These are phyloP conservation scores for Marcusenius ussheri DNA, from an alignment of 2,113 vertebrate genomes.

Conservation along the genomic window DNA sequence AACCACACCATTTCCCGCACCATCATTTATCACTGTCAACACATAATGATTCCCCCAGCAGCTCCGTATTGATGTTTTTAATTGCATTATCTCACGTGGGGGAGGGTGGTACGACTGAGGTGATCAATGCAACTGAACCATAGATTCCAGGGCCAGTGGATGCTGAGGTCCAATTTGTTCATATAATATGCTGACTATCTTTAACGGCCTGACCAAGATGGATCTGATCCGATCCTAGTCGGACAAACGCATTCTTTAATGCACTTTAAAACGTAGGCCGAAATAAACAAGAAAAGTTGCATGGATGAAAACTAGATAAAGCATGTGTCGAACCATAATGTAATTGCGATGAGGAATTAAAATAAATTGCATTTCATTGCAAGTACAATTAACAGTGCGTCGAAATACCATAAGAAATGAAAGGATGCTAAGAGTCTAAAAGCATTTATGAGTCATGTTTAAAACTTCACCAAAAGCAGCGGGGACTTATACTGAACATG, in stretches of 20 bases:
- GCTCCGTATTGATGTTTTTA: slow-evolving; percentile 99
- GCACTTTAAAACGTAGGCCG: background rate
- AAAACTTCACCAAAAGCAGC: background rate
- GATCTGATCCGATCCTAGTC: slow-evolving; percentile 45
- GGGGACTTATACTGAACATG: background rate
- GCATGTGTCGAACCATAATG: background rate
- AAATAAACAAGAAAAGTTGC: background rate
- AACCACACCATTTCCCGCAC: slow-evolving; percentile 86
- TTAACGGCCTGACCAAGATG: slow-evolving; percentile 34
- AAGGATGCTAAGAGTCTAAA: background rate
- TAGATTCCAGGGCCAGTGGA: slow-evolving; percentile 81
- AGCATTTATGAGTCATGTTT: background rate
- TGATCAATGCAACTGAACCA: slow-evolving; percentile 89
- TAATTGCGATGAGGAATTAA: background rate
- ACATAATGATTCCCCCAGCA: slow-evolving; percentile 98
- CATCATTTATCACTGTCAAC: slow-evolving; percentile 99
- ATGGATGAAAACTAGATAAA: background rate
- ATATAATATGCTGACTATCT: slow-evolving; percentile 73
- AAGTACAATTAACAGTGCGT: background rate
- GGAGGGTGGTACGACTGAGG: slow-evolving; percentile 30
- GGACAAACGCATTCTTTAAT: background rate
- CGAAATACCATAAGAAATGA: background rate
- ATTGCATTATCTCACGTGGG: slow-evolving; percentile 99
- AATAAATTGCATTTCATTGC: background rate
- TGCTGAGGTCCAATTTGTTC: slow-evolving; percentile 74